Evolutionary conservation across 2,797 vertebrate genomes (phyloP), one percentile per base, ranked within the genome.

Genomic region (Peromyscus attwateri): DNA sequence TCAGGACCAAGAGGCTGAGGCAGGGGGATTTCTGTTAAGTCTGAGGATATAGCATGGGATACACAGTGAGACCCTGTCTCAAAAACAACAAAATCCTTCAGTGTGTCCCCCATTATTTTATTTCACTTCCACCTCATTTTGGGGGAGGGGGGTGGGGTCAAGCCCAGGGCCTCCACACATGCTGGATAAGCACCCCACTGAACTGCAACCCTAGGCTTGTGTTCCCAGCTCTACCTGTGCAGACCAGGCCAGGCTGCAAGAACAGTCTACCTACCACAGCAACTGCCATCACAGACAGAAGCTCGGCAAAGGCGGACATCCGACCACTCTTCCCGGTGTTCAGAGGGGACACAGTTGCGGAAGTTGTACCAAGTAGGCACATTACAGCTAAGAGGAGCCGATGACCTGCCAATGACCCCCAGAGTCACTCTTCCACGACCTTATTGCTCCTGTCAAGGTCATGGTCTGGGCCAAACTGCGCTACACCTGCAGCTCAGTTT

Each of bases 191-290:
- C 25, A 40, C 25, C 40, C 11, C 76, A 12, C 21, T 52, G 66
- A 52, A 6, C 34, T 68, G 46, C 76, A 79, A 11, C 23, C 3
- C 31, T 40, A 37, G 2, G 8, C 64, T 21, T n/a, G 68, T 60
- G 31, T 82, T 85, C 62, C 57, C 49, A 95, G 40, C 88, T 68
- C 93, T 87, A 77, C 92, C 71, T 55, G n/a, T 43, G 12, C 37
- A 11, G 19, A 23, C 64, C 79, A 60, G 31, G 82, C 49, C 21
- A n/a, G 76, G 76, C 40, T 57, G 0, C 4, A 17, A 29, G 17
- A 25, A 3, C 21, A 64, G 16, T 40, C 52, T 40, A 66, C 62
- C 52, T 46, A 66, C 76, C 70, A 68, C 6, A 79, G n/a, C 23
- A 62, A 19, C 27, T 52, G 57, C 13, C 11, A 31, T 23, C 27